Base-by-base conservation (phyloP, 1,140 invertebrate species). In the Cyrtorhinus lividipennis region DNA sequence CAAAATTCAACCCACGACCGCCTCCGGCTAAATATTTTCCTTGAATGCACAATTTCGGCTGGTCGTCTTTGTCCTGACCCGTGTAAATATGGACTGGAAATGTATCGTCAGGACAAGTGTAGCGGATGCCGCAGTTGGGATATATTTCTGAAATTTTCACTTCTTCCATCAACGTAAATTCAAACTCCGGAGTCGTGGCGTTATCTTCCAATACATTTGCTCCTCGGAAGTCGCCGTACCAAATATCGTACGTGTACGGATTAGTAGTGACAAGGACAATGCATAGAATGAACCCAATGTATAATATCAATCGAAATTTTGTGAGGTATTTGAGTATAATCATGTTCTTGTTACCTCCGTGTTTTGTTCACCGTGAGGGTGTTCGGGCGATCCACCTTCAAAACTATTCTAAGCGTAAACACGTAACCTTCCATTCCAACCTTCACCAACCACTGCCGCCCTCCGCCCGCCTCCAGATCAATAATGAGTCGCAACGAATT, bases 11-110 rank as follows among this genome's bases (percentile, higher is more conserved):
- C 0, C 70, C 70, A 53, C 70, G 62, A 5, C 70, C 70, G 1
- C 67, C 68, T 20, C 67, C 68, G 25, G 62, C 62, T 13, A 69
- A 46, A 62, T 78, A 75, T 71, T 73, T 74, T 26, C 77, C 76
- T 67, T 72, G 69, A 15, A 79, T 70, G 67, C 78, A 80, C n/a
- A 80, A 70, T 66, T 72, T 72, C 1, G 77, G 76, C 56, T 72
- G 68, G 61, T 73, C 72, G 38, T 68, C 71, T 64, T 77, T 74
- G 46, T 73, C 71, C 45, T 74, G 69, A 8, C 78, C 78, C 0
- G 78, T 75, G 67, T 74, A 77, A 18, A 79, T 68, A 61, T 77
- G 73, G 0, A 78, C 73, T 18, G 78, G 68, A 68, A 79, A 75
- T 26, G 69, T 67, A 48, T 72, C 66, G 0, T 67, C 64, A 0